Evolutionary conservation across 1,140 invertebrate genomes (phyloP), one percentile per base, ranked within the genome.

Genomic region (Cherax destructor): DNA sequence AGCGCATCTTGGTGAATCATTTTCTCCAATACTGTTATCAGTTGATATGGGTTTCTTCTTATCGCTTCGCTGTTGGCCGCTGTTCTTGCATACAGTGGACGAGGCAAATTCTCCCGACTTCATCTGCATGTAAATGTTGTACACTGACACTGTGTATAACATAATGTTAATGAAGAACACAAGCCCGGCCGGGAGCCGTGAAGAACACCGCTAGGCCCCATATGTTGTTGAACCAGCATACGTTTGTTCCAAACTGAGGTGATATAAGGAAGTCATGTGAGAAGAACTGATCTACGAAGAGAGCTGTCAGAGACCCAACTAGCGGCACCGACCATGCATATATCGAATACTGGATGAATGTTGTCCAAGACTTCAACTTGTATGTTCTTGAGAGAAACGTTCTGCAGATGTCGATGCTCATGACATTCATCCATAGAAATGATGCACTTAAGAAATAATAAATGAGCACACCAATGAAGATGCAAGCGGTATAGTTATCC

Each of bases 131-230:
- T 93, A 93, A 24, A 93, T 93, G 30, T 74, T 88, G 50, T 72
- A 91, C 3, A 94, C 94, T 0, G 95, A 95, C 7, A 94, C 79
- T 24, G 93, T 80, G 87, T 94, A 95, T 41, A 95, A 93, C n/a
- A 94, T 84, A 6, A 94, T 61, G 88, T 95, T 95, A 21, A 92
- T 83, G 0, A 94, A 7, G 0, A 95, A 91, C 10, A 95, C n/a
- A 0, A 94, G 30, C 1, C 91, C 94, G 7, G 95, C 93, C 65
- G 0, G 95, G 95, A 18, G 94, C 50, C 50, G 94, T 93, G 92
- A 95, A 95, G 83, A 95, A 95, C 0, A 94, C 80, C 9, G 94
- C 92, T 9, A 95, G 87, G 21, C 94, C 94, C 92, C 92, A 93
- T 72, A 90, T 92, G 56, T 87, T 93, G 69, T 93, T 93, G 52